Evolutionary conservation across 1,140 invertebrate genomes (phyloP).

Genomic region (Drosophila sulfurigaster): DNA sequence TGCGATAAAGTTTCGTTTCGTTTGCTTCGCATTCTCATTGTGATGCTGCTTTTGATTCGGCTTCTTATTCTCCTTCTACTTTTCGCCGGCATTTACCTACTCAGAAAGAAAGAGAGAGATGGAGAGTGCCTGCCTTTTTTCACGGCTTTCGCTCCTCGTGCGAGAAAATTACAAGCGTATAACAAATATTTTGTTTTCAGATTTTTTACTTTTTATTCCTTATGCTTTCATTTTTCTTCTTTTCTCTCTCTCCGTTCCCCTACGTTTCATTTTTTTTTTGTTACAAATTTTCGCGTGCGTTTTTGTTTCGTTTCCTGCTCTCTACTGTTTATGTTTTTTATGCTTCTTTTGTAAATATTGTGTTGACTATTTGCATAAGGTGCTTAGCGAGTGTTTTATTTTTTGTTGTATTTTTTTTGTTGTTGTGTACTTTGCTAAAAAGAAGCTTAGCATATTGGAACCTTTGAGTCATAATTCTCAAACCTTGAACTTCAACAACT

Average conservation of each 20-base stretch:
- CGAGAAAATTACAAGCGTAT: constrained; percentile 79
- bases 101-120: background rate
- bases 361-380: constrained; percentile 71
- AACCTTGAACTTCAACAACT: constrained; percentile 3
- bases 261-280: background rate
- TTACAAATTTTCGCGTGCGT: constrained; percentile 47
- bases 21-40: constrained; percentile 37
- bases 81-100: constrained; percentile 46
- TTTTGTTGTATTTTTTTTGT: too few relatives aligned
- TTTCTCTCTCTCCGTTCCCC: background rate
- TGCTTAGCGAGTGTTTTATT: constrained; percentile 60
- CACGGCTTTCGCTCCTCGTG: constrained; percentile 61
- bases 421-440: constrained; percentile 6
- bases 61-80: constrained; percentile 14
- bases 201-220: constrained; percentile 43
- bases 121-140: constrained; percentile 40
- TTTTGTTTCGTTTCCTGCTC: constrained; percentile 25
- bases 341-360: constrained; percentile 37
- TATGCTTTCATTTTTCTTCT: constrained; percentile 16
- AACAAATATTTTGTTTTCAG: constrained; percentile 81
- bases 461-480: constrained; percentile 21
- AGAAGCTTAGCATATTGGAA: constrained; percentile 71
- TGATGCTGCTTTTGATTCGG: constrained; percentile 10
- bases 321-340: constrained; percentile 15
- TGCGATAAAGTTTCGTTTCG: constrained; percentile 69